Base-by-base conservation (phyloP, 92 coral and sea anemone species). In the Siderastrea radians region DNA sequence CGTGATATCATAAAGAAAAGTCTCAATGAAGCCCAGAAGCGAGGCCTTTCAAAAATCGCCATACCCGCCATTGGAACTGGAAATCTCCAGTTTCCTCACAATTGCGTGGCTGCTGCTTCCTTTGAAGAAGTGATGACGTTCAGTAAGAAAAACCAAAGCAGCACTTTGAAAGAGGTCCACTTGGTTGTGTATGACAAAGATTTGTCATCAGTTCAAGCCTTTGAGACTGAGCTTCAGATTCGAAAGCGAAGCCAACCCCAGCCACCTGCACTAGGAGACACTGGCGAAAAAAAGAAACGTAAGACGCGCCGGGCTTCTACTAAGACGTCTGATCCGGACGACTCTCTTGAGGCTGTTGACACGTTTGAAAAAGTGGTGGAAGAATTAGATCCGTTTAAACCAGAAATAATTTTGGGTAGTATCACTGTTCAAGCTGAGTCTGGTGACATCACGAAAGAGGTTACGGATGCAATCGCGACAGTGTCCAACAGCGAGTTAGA, bases 31-130 rank as follows among this genome's bases (percentile, higher is more conserved):
- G 91, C 95, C 7, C 87, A 87, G 68, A 78, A 78, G 44, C 82
- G 84, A 84, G 80, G 78, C 7, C 84, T 91, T 38, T 83, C 84
- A 3, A 91, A 86, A 44, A 93, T 96, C 48, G 93, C 98, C 57
- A 88, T 95, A 38, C 98, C 98, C 9, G 98, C 98, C 58, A 93
- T 95, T 72, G 98, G 98, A 47, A 95, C 98, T 26, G 98, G 98
- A 58, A 89, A 86, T 7, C 90, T 93, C 15, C 74, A 84, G 3
- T 95, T 91, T 89, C 98, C 96, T 12, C 88, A 84, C 51, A 77
- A 86, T 58, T 74, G 87, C 1, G 96, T 94, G 51, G 96, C 96
- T 50, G 89, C 83, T 7, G 75, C 79, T 19, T 92, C 94, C 87
- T 93, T 93, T 51, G 97, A 94, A 15, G 95, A 90, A 77, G 84